These are phyloP conservation scores for Monarcha castaneiventris DNA, from an alignment of 2,113 vertebrate genomes.

Conservation along the genomic window DNA sequence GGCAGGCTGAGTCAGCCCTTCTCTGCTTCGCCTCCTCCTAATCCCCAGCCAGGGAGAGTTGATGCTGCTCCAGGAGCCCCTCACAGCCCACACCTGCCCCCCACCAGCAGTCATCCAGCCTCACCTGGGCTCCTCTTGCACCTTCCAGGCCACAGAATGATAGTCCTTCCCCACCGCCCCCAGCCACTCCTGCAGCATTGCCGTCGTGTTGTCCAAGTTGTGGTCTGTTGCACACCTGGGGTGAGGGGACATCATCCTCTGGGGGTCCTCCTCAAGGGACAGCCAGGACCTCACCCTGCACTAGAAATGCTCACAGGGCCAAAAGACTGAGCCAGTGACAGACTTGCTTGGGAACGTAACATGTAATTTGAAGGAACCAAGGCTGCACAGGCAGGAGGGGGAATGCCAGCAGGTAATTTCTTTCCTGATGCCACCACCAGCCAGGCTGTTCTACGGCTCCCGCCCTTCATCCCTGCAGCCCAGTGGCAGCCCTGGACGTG, in stretches of 20 bases:
- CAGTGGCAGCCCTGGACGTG: rapidly evolving
- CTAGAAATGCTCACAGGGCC: background rate
- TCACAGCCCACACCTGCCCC: background rate
- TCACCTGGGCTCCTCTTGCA: conserved; percentile 84
- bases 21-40: background rate
- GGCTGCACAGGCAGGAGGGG: background rate
- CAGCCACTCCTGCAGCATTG: conserved; percentile 88
- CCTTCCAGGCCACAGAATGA: conserved; percentile 83
- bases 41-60: rapidly evolving
- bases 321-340: background rate
- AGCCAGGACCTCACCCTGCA: background rate
- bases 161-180: conserved; percentile 80
- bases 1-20: background rate
- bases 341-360: background rate
- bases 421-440: rapidly evolving
- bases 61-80: background rate
- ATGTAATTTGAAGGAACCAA: background rate
- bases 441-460: rapidly evolving
- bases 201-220: conserved; percentile 87
- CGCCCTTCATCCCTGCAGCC: background rate
- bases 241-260: background rate
- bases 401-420: background rate
- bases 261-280: background rate
- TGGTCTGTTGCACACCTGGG: conserved; percentile 91
- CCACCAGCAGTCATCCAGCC: background rate